Evolutionary conservation across 2,888 invertebrate genomes (phyloP), one percentile per base, ranked within the genome.

Genomic region (Miltochrista miniata): DNA sequence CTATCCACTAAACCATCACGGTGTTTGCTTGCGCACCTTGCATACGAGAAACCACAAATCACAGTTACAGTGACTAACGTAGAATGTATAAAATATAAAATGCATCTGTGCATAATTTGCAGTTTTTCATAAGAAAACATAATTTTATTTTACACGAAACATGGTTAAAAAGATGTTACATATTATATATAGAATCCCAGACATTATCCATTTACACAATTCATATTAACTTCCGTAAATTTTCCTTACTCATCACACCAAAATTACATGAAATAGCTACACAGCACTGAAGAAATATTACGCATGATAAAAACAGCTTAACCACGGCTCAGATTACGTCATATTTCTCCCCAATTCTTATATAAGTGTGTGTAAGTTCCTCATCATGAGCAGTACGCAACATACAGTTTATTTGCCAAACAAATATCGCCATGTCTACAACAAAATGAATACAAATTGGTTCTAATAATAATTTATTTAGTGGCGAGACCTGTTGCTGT

Each of bases 371-470:
- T 53, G 35, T 48, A 48, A 53, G 50, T 56, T 51, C 53, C 49
- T 42, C 52, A 54, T 64, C 64, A 61, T 65, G 67, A 64, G 54
- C 50, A 48, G 42, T 54, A 63, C 48, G 53, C 50, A 39, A 37
- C 45, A 44, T 54, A 61, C 54, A 50, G 36, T 56, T 58, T 61
- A 61, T 58, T 67, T 58, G 39, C 55, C 49, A 54, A 46, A 67
- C 50, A 64, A 58, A 48, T 40, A 64, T 51, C 54, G 51, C 48
- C 48, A 44, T 51, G 51, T 61, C 41, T 45, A 53, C 40, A 44
- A 15, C 48, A 35, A 45, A 68, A 65, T 65, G 65, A 64, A 68
- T 66, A 67, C 65, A 59, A 68, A 68, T 67, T 54, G 65, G 60
- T 68, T 53, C 65, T 62, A 49, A 59, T 57, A 62, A 68, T 60